phyloP scores from a whole-genome alignment of 2,113 vertebrate species.

The Hyaena hyaena region DNA sequence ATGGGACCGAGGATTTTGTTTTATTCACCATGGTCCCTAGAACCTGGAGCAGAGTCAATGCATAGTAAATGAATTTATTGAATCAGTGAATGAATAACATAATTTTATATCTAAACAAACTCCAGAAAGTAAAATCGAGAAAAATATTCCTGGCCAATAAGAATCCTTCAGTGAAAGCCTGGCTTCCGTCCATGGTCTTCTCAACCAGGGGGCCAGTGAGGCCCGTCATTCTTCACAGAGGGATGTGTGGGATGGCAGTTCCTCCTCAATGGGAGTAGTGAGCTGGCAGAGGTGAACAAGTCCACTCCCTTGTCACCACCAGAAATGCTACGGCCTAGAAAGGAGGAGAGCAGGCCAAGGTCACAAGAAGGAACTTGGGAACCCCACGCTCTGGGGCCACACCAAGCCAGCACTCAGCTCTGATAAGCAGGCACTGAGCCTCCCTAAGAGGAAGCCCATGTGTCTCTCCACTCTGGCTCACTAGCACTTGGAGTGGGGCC shows the following conservation, averaged over 20 bases:
- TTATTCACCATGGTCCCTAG: neutral
- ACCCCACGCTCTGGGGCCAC: neutral
- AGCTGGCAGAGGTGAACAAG: neutral
- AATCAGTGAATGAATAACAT: slow-evolving; percentile 3
- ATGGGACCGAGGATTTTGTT: neutral
- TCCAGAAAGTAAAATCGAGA: slow-evolving; percentile 2
- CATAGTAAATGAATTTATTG: neutral
- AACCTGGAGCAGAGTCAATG: neutral
- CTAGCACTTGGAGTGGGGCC: neutral
- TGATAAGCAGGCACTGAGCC: neutral
- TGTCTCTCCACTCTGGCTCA: neutral
- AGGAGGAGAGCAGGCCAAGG: neutral
- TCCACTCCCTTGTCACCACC: neutral
- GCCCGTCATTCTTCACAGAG: neutral
- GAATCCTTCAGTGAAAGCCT: neutral
- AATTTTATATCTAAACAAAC: slow-evolving; percentile 35
- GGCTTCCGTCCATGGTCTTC: neutral
- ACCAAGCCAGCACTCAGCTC: neutral
- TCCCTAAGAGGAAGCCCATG: neutral
- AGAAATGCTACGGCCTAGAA: neutral
- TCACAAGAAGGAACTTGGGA: neutral
- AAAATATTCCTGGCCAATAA: slow-evolving; percentile 21
- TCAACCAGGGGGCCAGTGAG: neutral
- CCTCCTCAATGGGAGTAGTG: neutral
- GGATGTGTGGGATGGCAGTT: neutral